Conservation (phyloP, 2,113 vertebrate species). For the Chitala chitala region DNA sequence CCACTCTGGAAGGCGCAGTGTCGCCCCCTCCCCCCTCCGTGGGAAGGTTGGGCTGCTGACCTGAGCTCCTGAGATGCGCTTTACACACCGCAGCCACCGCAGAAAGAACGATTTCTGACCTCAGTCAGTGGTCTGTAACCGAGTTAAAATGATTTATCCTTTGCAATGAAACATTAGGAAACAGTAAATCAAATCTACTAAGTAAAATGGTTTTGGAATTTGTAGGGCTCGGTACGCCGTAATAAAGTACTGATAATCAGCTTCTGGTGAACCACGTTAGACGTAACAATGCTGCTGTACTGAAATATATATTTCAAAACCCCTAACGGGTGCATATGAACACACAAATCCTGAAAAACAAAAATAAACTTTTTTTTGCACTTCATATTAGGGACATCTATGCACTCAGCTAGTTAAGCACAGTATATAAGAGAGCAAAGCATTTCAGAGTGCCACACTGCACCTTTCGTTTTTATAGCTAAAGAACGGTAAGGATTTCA, state of each 20-base stretch:
- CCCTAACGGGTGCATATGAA: background rate
- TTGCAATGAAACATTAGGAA: background rate
- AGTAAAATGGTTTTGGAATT: background rate
- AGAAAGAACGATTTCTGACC: background rate
- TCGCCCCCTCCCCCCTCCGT: background rate
- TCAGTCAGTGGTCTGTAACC: background rate
- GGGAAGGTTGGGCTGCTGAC: background rate
- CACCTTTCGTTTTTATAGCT: background rate
- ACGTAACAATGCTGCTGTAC: background rate
- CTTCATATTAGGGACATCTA: background rate
- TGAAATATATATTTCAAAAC: conserved; percentile 1
- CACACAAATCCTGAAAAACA: background rate
- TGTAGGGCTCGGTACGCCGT: background rate
- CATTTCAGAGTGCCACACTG: background rate
- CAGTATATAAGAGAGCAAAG: background rate
- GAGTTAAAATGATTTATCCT: conserved; percentile 13
- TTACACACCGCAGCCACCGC: background rate
- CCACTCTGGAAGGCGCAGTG: background rate
- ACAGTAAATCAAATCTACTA: background rate
- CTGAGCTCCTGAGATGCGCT: background rate
- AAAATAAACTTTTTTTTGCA: conserved; percentile 2
- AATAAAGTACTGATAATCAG: background rate
- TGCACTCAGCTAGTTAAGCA: background rate
- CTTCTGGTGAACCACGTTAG: background rate
- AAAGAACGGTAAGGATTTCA: background rate